Conservation (phyloP, 2,888 invertebrate species). For the Amblyjoppa proteus region DNA sequence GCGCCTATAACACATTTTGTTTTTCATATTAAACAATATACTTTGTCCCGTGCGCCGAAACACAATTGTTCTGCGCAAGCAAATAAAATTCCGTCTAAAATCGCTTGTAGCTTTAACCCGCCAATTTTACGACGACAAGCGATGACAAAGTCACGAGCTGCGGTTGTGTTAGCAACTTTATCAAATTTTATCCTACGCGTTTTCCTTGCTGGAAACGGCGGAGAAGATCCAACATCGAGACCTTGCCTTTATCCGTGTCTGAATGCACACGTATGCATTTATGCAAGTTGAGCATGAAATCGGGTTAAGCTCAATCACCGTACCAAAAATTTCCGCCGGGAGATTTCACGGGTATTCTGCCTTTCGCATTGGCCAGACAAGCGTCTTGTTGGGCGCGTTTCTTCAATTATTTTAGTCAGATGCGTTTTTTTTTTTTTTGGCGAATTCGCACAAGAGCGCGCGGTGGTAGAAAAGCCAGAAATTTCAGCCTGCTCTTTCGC, state of each 20-base stretch:
- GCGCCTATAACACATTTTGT: no score
- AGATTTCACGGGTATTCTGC: background rate
- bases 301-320: background rate
- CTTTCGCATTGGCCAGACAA: background rate
- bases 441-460: conserved; percentile 1
- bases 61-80: no score
- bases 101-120: no score
- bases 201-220: background rate
- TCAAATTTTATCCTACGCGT: background rate
- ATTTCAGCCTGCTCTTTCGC: conserved; percentile 26
- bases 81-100: no score
- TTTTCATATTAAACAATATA: no score
- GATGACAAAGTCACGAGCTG: no score
- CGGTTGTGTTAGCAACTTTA: no score
- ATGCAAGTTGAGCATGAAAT: conserved; percentile 1
- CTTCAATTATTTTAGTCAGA: conserved; percentile 1
- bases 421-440: conserved; percentile 21
- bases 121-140: no score
- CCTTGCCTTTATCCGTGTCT: background rate
- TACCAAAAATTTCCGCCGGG: background rate
- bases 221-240: background rate
- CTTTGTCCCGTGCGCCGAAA: no score
- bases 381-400: background rate
- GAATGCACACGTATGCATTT: background rate
- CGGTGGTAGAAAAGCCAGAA: background rate